Percentiles rank a stretch among this genome's conserved stretches.
These are phyloP conservation scores for Toxotes jaculatrix DNA, from an alignment of 2,113 vertebrate genomes.

Conservation along the genomic window DNA sequence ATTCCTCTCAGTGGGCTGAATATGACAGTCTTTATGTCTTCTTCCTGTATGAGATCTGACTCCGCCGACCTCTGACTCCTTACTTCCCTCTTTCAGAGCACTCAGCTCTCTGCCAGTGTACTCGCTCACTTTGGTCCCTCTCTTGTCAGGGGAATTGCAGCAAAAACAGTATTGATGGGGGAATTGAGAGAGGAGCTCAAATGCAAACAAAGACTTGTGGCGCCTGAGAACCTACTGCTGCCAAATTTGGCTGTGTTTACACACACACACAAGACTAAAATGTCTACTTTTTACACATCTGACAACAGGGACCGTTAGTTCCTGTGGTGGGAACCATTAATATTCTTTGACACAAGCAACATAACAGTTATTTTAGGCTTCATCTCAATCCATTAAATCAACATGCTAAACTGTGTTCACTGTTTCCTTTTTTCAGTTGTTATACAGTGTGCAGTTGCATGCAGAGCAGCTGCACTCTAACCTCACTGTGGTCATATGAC, in stretches of 20 bases:
- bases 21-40: background rate
- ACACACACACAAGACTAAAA: conserved; percentile 1
- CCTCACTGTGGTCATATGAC: background rate
- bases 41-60: conserved; percentile 42
- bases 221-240: conserved; percentile 6
- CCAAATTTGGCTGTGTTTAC: background rate
- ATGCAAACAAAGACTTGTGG: conserved; percentile 18
- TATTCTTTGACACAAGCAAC: background rate
- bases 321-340: background rate
- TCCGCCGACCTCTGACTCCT: background rate
- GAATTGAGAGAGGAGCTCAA: conserved; percentile 26
- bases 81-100: conserved; percentile 69
- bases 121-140: background rate
- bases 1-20: background rate
- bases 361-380: conserved; percentile 19
- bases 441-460: background rate
- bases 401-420: background rate
- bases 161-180: background rate
- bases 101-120: background rate
- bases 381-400: background rate
- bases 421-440: background rate
- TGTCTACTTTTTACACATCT: background rate
- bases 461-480: background rate
- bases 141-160: conserved; percentile 14
- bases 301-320: background rate